Base-by-base conservation (phyloP, 2,888 invertebrate species). In the Leptinotarsa peninsularis region DNA sequence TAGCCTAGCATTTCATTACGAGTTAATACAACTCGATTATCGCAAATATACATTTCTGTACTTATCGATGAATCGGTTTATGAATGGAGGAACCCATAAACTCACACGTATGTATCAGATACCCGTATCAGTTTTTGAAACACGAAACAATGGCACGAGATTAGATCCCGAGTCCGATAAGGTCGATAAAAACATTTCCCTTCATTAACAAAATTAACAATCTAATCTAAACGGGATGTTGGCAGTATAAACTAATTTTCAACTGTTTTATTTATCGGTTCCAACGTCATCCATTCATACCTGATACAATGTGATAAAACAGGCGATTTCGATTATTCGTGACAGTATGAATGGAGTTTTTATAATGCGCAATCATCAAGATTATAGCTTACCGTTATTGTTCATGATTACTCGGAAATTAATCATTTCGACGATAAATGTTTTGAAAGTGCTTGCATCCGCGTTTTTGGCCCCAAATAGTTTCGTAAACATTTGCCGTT, bases 181-280 rank as follows among this genome's bases (percentile, higher is more conserved):
- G 18, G 54, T 18, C 54, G 18, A 58, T 58, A 27, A 23, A 58
- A 58, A 13, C 58, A 58, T 58, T 23, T 58, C 27, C 58, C 21
- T 58, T 58, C 58, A 23, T 58, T 58, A 58, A 58, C 58, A 23
- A 58, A 58, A 23, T 23, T 13, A 23, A 15, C 13, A 58, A 58
- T 58, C 58, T 58, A 58, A 58, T 58, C 58, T 58, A 58, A 58
- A 58, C 58, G 58, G 58, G 58, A 58, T 58, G 58, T 58, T 23
- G 21, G 21, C 21, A 15, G 14, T 23, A 58, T 23, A 58, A 58
- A 58, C 58, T 23, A 58, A 23, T 23, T 58, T 52, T 52, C n/a
- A 23, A 58, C 15, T 58, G 23, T 58, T 58, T 23, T 58, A 58
- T 58, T 58, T 58, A 58, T 58, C 58, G 54, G 54, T 54, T 54